Conservation (phyloP, 2,797 vertebrate genomes). For the Cacajao melanocephalus region DNA sequence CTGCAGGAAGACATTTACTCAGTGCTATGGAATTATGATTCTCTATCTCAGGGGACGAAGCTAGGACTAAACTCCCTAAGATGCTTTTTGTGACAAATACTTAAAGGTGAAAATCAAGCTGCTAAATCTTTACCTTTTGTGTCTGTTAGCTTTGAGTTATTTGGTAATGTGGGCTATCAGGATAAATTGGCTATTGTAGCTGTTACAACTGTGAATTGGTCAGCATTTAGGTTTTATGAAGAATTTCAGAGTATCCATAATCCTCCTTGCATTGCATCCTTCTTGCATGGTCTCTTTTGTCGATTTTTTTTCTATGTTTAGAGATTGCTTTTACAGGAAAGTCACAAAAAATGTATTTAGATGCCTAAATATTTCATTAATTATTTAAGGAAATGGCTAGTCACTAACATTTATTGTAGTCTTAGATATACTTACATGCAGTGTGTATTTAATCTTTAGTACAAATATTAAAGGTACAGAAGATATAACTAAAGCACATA, state of each 20-base stretch:
- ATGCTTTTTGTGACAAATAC: slow-evolving; percentile 47
- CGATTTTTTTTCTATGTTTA: not conserved
- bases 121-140: slow-evolving; percentile 29
- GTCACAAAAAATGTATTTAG: not conserved
- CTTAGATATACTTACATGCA: not conserved
- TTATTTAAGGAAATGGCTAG: not conserved
- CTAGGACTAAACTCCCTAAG: slow-evolving; percentile 42
- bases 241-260: slow-evolving; percentile 17
- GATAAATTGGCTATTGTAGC: not conserved
- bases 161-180: not conserved
- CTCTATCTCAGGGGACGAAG: slow-evolving; percentile 15
- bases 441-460: slow-evolving; percentile 7
- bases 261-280: not conserved
- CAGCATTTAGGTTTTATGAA: slow-evolving; percentile 21
- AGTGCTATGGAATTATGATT: slow-evolving; percentile 46
- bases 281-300: not conserved
- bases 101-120: slow-evolving; percentile 46
- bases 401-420: slow-evolving; percentile 30
- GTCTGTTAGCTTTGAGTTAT: slow-evolving; percentile 40
- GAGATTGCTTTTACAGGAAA: slow-evolving; percentile 16
- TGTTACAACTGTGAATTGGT: not conserved
- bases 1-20: slow-evolving; percentile 35
- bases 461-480: not conserved
- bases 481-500: not conserved
- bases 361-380: not conserved